Conservation (phyloP, 1,140 invertebrate species). For the Nasonia giraulti region DNA sequence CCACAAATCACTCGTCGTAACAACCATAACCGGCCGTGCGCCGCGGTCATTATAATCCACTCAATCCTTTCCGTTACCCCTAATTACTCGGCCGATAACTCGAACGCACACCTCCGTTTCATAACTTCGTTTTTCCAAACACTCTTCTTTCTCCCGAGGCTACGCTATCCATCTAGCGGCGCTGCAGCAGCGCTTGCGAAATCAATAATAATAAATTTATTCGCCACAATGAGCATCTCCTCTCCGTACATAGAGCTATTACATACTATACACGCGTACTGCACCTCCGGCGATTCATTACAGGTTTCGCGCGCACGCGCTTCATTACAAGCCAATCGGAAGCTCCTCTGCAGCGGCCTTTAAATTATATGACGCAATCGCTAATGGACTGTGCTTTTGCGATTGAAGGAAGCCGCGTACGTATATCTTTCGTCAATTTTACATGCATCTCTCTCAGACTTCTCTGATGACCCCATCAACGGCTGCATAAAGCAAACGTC, state of each 20-base stretch:
- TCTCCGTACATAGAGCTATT: background rate
- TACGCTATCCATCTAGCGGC: background rate
- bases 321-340: constrained; percentile 32
- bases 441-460: too few relatives aligned
- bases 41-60: background rate
- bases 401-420: background rate
- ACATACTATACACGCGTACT: background rate
- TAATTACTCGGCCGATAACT: background rate
- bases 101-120: background rate
- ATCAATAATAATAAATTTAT: constrained; percentile 42
- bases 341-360: background rate
- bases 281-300: constrained; percentile 14
- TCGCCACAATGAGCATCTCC: background rate
- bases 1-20: background rate
- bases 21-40: background rate
- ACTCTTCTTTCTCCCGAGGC: constrained; percentile 1
- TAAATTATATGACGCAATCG: background rate
- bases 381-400: background rate
- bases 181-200: background rate
- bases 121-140: background rate
- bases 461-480: too few relatives aligned
- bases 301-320: background rate
- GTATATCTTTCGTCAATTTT: too few relatives aligned
- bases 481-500: too few relatives aligned
- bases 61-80: constrained; percentile 8